A percentile compares a stretch with the other conserved stretches of the same genome.
These are phyloP conservation scores for Myopa testacea DNA, from an alignment of 2,888 invertebrate genomes.

Conservation along the genomic window DNA sequence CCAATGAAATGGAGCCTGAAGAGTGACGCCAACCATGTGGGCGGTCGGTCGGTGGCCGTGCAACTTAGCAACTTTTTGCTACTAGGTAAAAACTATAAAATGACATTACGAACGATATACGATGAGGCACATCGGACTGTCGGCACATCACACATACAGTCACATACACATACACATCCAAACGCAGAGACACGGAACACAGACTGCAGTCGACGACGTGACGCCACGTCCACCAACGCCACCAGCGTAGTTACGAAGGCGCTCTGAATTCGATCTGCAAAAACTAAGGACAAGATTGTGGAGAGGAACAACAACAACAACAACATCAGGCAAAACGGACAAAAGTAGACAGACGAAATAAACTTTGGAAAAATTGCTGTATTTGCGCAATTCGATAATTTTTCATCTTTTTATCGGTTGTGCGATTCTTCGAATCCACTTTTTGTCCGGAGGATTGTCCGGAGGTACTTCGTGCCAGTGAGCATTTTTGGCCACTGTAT, in stretches of 20 bases:
- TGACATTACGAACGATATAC: slow-evolving; percentile 41
- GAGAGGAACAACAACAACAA: not conserved
- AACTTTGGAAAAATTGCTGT: slow-evolving; percentile 6
- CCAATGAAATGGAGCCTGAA: not conserved
- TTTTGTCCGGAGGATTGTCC: not conserved
- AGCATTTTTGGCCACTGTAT: slow-evolving; percentile 4
- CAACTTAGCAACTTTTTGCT: slow-evolving; percentile 25
- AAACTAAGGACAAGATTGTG: not conserved
- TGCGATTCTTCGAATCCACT: not conserved
- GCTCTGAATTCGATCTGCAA: not conserved
- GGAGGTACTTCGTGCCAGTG: not conserved
- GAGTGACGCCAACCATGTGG: not conserved
- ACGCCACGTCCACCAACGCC: slow-evolving; percentile 42
- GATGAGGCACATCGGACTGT: slow-evolving; percentile 42
- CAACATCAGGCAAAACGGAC: not conserved
- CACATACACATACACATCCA: not conserved
- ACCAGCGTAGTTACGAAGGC: not conserved
- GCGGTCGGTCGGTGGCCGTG: not conserved
- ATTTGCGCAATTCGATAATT: slow-evolving; percentile 15
- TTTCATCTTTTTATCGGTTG: slow-evolving; percentile 13
- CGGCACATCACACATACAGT: slow-evolving; percentile 7
- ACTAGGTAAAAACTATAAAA: slow-evolving; percentile 43
- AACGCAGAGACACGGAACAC: slow-evolving; percentile 5
- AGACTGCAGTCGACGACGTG: slow-evolving; percentile 39
- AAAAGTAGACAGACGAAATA: not conserved